Base-by-base conservation (phyloP, 2,797 vertebrate species). In the Urophycis tenuis region DNA sequence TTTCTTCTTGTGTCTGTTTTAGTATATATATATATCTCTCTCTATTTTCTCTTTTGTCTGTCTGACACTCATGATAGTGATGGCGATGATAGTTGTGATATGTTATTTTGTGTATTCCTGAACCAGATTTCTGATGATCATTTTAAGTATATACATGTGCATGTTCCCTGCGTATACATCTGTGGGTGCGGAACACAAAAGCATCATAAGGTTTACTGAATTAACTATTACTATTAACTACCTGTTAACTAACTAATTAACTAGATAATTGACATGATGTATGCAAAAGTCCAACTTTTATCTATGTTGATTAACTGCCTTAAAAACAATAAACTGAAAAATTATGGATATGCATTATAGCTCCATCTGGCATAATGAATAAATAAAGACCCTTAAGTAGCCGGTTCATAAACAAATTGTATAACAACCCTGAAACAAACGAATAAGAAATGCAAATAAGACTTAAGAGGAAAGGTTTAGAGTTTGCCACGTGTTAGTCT, bases 31-130 rank as follows among this genome's bases (percentile, higher is more conserved):
- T 64, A 9, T 64, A 22, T 77, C 22, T 74, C 72, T 79, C 70
- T 72, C 30, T 72, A 29, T 53, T 69, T 67, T n/a, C n/a, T n/a
- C n/a, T n/a, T n/a, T n/a, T n/a, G n/a, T n/a, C n/a, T n/a, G n/a
- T n/a, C n/a, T n/a, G n/a, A n/a, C n/a, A n/a, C n/a, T n/a, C n/a
- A n/a, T n/a, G n/a, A n/a, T n/a, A n/a, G n/a, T n/a, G n/a, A n/a
- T n/a, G 39, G 36, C 2, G 33, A 31, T 45, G 80, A 49, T 77
- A 81, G 74, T 75, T 73, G 81, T 76, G 41, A 39, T 78, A 75
- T 74, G 35, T 85, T 32, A 76, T 78, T 83, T 77, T 74, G 36
- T 82, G 78, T 53, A 79, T 25, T 76, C 34, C 71, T 49, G n/a
- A 14, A 72, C 75, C 76, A 33, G 60, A 17, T 74, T 70, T 53